phyloP scores from a whole-genome alignment of 2,113 vertebrate species.

The Nerophis lumbriciformis region DNA sequence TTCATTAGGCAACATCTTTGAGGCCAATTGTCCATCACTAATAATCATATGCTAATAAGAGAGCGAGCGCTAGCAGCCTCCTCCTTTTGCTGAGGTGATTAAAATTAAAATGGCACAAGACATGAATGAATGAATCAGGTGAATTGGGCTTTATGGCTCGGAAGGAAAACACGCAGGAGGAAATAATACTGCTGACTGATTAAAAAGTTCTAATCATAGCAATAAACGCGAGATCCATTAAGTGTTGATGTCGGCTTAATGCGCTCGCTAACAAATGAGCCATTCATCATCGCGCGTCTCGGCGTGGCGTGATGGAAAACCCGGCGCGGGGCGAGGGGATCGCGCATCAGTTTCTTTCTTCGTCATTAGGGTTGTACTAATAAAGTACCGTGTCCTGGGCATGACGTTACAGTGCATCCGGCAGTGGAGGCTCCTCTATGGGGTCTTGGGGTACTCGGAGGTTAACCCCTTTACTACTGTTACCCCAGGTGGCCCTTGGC shows the following conservation, averaged over 20 bases:
- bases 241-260: constrained; percentile 52
- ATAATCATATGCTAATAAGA: constrained; percentile 73
- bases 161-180: constrained; percentile 24
- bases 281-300: constrained; percentile 51
- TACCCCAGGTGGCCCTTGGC: no score
- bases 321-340: constrained; percentile 52
- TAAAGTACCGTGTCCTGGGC: no score
- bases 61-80: constrained; percentile 7
- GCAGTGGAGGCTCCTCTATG: no score
- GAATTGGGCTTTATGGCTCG: constrained; percentile 4
- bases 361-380: no score
- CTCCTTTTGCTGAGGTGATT: constrained; percentile 6
- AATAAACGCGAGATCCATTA: constrained; percentile 18
- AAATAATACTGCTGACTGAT: neutral
- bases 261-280: constrained; percentile 46
- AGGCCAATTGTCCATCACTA: constrained; percentile 74
- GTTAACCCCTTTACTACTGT: no score
- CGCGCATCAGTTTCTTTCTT: no score
- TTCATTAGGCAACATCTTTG: constrained; percentile 70
- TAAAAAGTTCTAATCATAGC: neutral
- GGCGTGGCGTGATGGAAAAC: constrained; percentile 23
- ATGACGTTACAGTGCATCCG: no score
- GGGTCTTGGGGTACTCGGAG: no score
- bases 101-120: constrained; percentile 31
- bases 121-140: constrained; percentile 8